Percentiles rank a stretch among this genome's conserved stretches.
These are phyloP conservation scores for Gymnobelideus leadbeateri DNA, from an alignment of 2,113 vertebrate species.

Conservation along the genomic window DNA sequence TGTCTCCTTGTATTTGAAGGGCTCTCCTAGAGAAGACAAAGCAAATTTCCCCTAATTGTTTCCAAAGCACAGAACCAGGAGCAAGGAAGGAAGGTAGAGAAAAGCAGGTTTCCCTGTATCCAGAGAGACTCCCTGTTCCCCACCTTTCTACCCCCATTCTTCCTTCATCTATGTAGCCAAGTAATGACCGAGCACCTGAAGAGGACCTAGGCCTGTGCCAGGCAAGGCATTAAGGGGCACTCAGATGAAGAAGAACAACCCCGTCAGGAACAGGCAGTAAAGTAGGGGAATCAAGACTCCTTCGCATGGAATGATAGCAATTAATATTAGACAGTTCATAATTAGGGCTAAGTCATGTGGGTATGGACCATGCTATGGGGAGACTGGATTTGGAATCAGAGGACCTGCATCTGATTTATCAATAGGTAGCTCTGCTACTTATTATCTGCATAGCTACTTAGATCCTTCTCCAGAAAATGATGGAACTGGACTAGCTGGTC, in stretches of 20 bases:
- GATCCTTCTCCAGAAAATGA: no score
- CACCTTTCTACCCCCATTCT: neutral
- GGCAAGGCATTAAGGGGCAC: neutral
- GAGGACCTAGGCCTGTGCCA: neutral
- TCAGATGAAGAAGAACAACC: neutral
- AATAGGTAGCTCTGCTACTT: neutral
- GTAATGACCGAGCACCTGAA: neutral
- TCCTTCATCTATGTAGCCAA: neutral
- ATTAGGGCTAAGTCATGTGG: neutral
- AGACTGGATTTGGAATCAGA: neutral
- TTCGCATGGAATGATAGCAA: neutral
- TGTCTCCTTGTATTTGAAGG: neutral
- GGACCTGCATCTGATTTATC: neutral
- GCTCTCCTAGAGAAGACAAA: neutral
- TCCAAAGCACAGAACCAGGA: neutral
- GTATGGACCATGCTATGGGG: neutral
- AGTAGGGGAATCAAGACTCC: neutral
- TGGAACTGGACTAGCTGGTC: neutral
- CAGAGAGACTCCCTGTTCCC: neutral
- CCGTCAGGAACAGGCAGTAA: neutral
- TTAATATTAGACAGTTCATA: neutral
- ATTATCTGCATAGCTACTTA: neutral
- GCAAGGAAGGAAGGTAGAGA: neutral
- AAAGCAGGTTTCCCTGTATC: neutral
- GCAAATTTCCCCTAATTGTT: neutral